A percentile compares a stretch with the other conserved stretches of the same genome.
Conservation (phyloP, 2,113 vertebrate species). For the Sterna hirundo region DNA sequence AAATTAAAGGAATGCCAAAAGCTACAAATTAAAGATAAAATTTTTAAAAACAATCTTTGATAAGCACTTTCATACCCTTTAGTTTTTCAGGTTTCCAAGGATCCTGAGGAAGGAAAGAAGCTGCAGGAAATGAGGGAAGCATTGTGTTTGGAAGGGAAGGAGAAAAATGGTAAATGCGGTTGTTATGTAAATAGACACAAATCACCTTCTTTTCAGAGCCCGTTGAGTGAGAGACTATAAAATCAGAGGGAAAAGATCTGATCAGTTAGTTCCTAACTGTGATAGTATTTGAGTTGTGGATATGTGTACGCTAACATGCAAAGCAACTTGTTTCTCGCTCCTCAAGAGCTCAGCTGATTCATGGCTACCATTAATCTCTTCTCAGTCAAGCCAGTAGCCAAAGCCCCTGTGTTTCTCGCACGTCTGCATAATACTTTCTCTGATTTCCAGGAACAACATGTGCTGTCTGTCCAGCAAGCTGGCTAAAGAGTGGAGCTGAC, state of each 20-base stretch:
- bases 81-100: conserved; percentile 18
- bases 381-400: not conserved
- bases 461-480: conserved; percentile 9
- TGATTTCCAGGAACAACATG: not conserved
- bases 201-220: not conserved
- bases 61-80: not conserved
- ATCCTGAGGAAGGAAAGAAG: not conserved
- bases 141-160: not conserved
- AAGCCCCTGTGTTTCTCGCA: not conserved
- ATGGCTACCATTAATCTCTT: not conserved
- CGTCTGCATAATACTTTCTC: not conserved
- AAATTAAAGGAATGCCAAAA: not conserved
- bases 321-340: not conserved
- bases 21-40: not conserved
- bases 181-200: not conserved
- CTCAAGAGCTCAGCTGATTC: not conserved
- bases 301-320: not conserved
- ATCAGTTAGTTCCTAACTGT: not conserved
- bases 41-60: not conserved
- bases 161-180: not conserved
- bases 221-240: not conserved
- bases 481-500: not conserved
- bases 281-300: not conserved
- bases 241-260: not conserved
- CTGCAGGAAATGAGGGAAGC: not conserved